Conservation (phyloP, 2,113 vertebrate genomes). For the Oncorhynchus tshawytscha region DNA sequence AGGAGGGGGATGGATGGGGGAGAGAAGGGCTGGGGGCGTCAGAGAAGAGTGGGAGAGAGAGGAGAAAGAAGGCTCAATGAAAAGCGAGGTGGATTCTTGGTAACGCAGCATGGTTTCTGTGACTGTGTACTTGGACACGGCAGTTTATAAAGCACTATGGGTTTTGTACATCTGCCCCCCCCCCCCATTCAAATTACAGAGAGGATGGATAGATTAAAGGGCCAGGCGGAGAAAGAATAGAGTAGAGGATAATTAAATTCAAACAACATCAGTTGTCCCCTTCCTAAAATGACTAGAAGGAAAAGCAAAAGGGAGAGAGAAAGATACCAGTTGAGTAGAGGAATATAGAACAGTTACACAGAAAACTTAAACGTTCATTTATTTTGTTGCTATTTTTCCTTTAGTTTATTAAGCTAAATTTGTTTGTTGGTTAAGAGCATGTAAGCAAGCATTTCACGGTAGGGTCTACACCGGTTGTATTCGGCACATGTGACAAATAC, state of each 20-base stretch:
- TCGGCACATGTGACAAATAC: no score
- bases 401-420: no score
- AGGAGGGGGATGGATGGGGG: conserved; percentile 5
- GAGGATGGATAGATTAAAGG: not conserved
- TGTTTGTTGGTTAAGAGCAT: no score
- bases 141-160: not conserved
- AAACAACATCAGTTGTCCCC: no score
- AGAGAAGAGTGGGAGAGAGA: not conserved
- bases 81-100: conserved; percentile 51
- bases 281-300: not conserved
- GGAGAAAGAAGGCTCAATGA: conserved; percentile 20
- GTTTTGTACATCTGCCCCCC: not conserved
- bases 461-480: no score
- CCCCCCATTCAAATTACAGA: not conserved
- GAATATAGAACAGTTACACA: not conserved
- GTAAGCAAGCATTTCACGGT: no score
- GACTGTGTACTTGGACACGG: not conserved
- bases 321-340: not conserved
- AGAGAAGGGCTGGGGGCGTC: conserved; percentile 9
- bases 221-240: no score
- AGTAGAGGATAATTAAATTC: no score
- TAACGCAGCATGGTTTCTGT: conserved; percentile 48
- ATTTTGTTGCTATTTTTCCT: no score
- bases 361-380: no score
- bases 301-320: not conserved